Base-by-base conservation (phyloP, 2,888 invertebrate genomes). In the Apodemia mormo region DNA sequence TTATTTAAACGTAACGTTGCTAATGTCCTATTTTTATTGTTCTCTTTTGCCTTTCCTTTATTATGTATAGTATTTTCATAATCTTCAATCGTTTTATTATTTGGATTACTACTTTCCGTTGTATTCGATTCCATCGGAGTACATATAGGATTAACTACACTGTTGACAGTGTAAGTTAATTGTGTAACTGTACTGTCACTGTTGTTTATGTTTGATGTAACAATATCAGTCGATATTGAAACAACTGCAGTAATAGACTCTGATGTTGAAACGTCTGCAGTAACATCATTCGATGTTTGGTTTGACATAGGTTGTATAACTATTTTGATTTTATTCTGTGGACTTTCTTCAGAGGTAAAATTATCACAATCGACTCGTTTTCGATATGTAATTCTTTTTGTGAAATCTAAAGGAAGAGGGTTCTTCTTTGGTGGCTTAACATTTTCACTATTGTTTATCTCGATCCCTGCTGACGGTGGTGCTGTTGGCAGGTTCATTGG, bases 361-460 rank as follows among this genome's bases (percentile, higher is more conserved):
- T 61, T 33, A 6, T 3, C 12, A 14, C 33, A 1, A 52, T 52
- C 54, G 7, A 6, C 8, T 49, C n/a, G 49, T 54, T 22, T 54
- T 8, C 54, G 22, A 4, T 71, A 71, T 4, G 71, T 54, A 12
- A 85, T 81, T 9, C 75, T 65, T 72, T 85, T 81, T 1, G 80
- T 84, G 68, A 89, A 89, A 65, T 82, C 78, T 61, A 84, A 83
- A 1, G 88, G 89, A 1, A 90, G 74, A 0, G 89, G 84, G 0
- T 71, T 68, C 74, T 87, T 89, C 54, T 67, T 65, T 0, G 79
- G 76, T 0, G 75, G 72, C 2, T 70, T 45, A 0, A 79, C 65
- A 0, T 73, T 54, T 6, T 78, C 40, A 0, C 80, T 82, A 0
- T 82, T 2, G 6, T 80, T 68, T 2, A 92, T 70, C 2, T 82